Percentiles rank a stretch among this genome's conserved stretches.
These are phyloP conservation scores for Lissonota sp. DNA, from an alignment of 2,888 invertebrate species.

Conservation along the genomic window DNA sequence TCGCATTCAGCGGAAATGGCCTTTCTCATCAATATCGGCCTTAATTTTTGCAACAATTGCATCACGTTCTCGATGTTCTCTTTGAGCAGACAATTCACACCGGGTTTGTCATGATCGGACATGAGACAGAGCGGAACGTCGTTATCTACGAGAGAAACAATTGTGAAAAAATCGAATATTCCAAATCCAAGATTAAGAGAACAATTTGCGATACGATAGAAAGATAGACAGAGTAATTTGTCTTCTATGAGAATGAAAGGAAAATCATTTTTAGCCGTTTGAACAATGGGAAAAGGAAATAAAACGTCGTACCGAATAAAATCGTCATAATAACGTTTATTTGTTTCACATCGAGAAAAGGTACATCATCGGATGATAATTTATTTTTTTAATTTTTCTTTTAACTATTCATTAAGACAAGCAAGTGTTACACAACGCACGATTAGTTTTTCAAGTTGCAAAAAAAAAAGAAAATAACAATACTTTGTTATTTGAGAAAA, in stretches of 20 bases:
- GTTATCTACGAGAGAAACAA: slow-evolving; percentile 81
- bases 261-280: slow-evolving; percentile 33
- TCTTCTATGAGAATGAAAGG: slow-evolving; percentile 9
- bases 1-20: slow-evolving; percentile 87
- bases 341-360: slow-evolving; percentile 80
- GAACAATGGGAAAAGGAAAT: slow-evolving; percentile 77
- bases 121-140: slow-evolving; percentile 86
- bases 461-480: slow-evolving; percentile 13
- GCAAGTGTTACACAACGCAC: slow-evolving; percentile 50
- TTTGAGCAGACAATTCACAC: slow-evolving; percentile 88
- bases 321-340: slow-evolving; percentile 83
- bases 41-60: slow-evolving; percentile 87
- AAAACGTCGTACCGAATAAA: slow-evolving; percentile 76
- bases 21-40: slow-evolving; percentile 87
- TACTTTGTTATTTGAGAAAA: neutral
- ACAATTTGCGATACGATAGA: slow-evolving; percentile 8
- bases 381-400: slow-evolving; percentile 30
- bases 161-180: slow-evolving; percentile 70
- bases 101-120: slow-evolving; percentile 85
- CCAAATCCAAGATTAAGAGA: neutral
- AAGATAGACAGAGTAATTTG: slow-evolving; percentile 6
- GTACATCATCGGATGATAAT: slow-evolving; percentile 63
- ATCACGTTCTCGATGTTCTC: slow-evolving; percentile 87
- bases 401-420: slow-evolving; percentile 33
- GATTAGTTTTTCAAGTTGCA: slow-evolving; percentile 32